Base-by-base conservation (phyloP, 2,888 invertebrate genomes). In the Xestoiulus laeticollis region DNA sequence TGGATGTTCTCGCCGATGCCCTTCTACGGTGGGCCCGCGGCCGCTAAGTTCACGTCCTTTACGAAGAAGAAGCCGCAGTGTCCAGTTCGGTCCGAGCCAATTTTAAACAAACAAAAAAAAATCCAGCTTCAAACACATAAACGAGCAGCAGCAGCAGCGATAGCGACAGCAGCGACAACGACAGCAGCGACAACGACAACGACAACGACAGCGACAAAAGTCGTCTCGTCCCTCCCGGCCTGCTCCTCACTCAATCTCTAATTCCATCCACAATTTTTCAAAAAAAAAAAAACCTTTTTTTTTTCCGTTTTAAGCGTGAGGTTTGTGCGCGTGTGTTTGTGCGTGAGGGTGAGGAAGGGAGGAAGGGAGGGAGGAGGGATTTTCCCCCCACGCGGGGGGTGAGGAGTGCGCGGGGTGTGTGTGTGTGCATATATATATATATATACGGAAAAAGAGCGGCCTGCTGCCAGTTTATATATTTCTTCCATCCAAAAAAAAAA, bases 1-100 rank as follows among this genome's bases (percentile, higher is more conserved):
- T 98, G 93, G 97, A 98, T 93, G 97, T 98, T 90, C 93, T 98
- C 92, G 98, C 98, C 90, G 98, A 98, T 93, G 98, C 97, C 92
- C 94, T 98, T 91, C 94, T 98, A 91, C 95, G 97, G 92, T 98
- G 97, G 97, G 97, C 97, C 92, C 94, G 97, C 93, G 97, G 97
- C 91, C 97, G 97, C 94, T 97, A 96, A n/a, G 84, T 59, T 6
- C n/a, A n/a, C 59, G 59, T 59, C 59, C 22, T 59, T 59, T 16
- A n/a, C n/a, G n/a, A n/a, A n/a, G n/a, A n/a, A n/a, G 5, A 59
- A 12, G 22, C 59, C 59, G 59, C 59, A 59, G 22, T 59, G 59
- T 59, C 59, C 59, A 59, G 22, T 59, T 59, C 59, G 59, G 59
- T 59, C 59, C 59, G 59, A 59, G 59, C 59, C 59, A 59, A 22